Evolutionary conservation across 2,797 vertebrate genomes (phyloP), one percentile per base, ranked within the genome.

Genomic region (Platalea minor): DNA sequence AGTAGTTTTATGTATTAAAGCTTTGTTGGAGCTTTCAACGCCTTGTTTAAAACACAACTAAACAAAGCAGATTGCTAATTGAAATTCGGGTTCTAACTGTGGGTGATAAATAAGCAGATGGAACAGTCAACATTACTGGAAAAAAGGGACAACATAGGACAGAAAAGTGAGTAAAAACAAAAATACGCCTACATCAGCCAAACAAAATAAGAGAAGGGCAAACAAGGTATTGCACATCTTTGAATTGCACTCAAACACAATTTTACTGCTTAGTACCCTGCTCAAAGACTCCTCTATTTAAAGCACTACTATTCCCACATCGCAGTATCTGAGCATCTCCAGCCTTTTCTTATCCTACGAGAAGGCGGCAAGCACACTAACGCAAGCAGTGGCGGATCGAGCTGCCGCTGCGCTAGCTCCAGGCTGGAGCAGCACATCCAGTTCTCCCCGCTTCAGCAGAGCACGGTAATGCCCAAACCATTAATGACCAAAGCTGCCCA

Each of bases 11-110:
- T 85, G 83, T 87, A 91, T 80, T 91, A 94, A 89, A 94, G 95
- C 93, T 91, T 94, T 91, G 94, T 69, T 43, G 85, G 50, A 83
- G 70, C 80, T 83, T 82, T 96, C 93, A 82, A 67, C 68, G 95
- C 91, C 60, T 91, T 93, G 82, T 93, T 91, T 95, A 91, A 97
- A 81, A 88, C 72, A 54, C 92, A 91, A 53, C 85, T 46, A 90
- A 92, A 93, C 87, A 94, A 91, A 95, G 85, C 92, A 96, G 95
- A 95, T 91, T 97, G 96, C 93, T 96, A 95, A 97, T 96, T 95
- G 94, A 95, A 95, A 96, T 96, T 82, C 17, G 3, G 29, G 19
- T 97, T 96, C 61, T 17, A 91, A 84, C 65, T 15, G 82, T 20
- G 80, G 91, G 88, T 87, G 89, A 97, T 91, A 96, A 97, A 96